phyloP scores from a whole-genome alignment of 2,888 invertebrate genomes.

The Hesperia comma region DNA sequence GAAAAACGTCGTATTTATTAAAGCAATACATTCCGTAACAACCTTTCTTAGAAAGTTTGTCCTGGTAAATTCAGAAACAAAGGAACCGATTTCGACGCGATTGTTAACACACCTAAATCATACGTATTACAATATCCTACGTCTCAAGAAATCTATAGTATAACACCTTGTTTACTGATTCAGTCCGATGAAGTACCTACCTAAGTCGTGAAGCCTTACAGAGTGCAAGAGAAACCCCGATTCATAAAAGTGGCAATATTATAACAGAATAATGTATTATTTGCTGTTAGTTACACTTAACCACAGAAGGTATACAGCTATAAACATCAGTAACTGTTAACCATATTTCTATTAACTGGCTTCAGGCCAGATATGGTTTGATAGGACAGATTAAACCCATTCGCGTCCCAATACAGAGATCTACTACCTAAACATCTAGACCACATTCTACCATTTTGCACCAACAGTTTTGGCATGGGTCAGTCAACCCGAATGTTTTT shows the following conservation, averaged over 20 bases:
- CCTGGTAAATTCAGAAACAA: too few species aligned
- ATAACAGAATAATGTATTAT: background rate
- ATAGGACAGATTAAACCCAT: background rate
- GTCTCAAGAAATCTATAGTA: background rate
- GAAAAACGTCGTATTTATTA: too few species aligned
- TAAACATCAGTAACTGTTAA: background rate
- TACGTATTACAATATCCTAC: too few species aligned
- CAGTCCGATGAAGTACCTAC: background rate
- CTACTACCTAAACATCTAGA: too few species aligned
- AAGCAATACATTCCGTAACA: too few species aligned
- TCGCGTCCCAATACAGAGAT: too few species aligned
- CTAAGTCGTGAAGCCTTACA: constrained; percentile 9
- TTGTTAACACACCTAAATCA: too few species aligned
- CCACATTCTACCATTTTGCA: too few species aligned
- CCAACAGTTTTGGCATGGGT: too few species aligned
- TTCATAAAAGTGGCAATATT: background rate
- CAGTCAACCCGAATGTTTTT: too few species aligned
- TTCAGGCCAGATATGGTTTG: constrained; percentile 10
- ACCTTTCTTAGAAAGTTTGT: too few species aligned
- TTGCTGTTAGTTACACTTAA: background rate
- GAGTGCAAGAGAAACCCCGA: constrained; percentile 1
- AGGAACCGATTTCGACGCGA: too few species aligned
- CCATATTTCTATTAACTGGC: constrained; percentile 6
- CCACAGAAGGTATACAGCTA: background rate
- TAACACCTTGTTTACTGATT: background rate